Percentiles rank a stretch among this genome's conserved stretches.
Conservation (phyloP, 2,888 invertebrate genomes). For the Panzeria rudis region DNA sequence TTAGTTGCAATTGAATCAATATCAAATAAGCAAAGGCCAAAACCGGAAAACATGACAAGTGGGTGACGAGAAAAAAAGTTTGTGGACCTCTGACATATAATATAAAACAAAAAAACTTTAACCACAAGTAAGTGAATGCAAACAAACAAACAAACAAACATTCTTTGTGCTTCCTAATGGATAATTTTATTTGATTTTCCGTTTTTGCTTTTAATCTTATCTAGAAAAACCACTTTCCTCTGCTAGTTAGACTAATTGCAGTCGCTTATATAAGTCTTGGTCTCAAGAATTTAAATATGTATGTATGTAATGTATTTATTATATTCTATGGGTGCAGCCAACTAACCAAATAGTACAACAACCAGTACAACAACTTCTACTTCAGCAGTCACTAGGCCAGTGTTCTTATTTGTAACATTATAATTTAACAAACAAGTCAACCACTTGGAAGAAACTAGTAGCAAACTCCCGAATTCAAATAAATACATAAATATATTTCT, state of each 20-base stretch:
- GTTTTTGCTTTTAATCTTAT: conserved; percentile 31
- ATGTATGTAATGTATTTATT: conserved; percentile 62
- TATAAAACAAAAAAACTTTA: background rate
- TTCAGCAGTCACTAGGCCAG: conserved; percentile 28
- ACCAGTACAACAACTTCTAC: conserved; percentile 28
- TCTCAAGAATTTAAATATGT: conserved; percentile 66
- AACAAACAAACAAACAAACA: background rate
- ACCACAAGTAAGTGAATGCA: background rate
- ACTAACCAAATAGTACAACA: conserved; percentile 8
- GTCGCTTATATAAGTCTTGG: too few species aligned
- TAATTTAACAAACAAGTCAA: background rate
- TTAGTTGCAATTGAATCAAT: too few species aligned
- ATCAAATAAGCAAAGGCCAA: too few species aligned
- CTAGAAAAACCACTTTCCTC: conserved; percentile 55
- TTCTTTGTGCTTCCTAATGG: background rate
- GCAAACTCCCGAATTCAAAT: background rate
- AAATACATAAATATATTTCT: conserved; percentile 23
- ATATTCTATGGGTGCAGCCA: conserved; percentile 67
- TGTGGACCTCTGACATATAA: background rate
- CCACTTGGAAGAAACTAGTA: conserved; percentile 26
- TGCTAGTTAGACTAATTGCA: conserved; percentile 1
- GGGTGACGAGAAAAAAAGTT: background rate
- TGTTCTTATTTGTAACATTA: conserved; percentile 7
- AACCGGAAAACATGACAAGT: too few species aligned
- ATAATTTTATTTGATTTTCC: conserved; percentile 5